Evolutionary conservation across 2,797 vertebrate species (phyloP).

Genomic region (Eulemur albifrons): DNA sequence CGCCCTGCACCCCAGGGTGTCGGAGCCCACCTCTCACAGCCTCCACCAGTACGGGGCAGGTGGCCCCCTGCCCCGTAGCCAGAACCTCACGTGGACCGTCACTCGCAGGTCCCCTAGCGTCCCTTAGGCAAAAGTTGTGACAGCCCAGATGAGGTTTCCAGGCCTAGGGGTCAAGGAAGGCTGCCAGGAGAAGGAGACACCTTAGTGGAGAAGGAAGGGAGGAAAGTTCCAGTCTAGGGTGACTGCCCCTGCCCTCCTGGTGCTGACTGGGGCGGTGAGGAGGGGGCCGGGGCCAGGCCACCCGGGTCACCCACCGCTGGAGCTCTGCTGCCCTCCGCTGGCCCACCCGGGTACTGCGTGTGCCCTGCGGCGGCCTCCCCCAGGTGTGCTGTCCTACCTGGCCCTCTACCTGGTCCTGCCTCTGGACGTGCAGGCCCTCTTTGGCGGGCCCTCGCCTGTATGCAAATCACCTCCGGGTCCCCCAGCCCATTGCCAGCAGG

Average conservation of each 20-base stretch:
- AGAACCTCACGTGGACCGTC: rapidly evolving
- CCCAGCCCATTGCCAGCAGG: not conserved
- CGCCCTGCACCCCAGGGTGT: not conserved
- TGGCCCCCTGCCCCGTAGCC: rapidly evolving
- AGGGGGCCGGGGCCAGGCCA: rapidly evolving
- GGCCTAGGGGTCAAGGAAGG: not conserved
- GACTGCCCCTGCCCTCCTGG: no score
- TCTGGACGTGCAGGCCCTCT: not conserved
- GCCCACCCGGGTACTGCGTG: not conserved
- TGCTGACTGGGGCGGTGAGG: rapidly evolving
- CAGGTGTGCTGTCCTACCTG: not conserved
- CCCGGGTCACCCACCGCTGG: rapidly evolving
- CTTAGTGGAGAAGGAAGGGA: not conserved
- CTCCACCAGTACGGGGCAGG: rapidly evolving
- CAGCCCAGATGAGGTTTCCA: not conserved
- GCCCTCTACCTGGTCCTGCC: not conserved
- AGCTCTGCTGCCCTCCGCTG: conserved; percentile 64
- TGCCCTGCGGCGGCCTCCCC: rapidly evolving
- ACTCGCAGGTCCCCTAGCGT: rapidly evolving
- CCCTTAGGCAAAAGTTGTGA: not conserved
- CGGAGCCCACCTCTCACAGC: rapidly evolving
- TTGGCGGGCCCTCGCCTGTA: conserved; percentile 32
- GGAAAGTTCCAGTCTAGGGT: not conserved
- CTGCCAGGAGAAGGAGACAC: not conserved
- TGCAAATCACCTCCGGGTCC: not conserved